Evolutionary conservation across 1,140 invertebrate species (phyloP).

Genomic region (Drosophila micromelanica): DNA sequence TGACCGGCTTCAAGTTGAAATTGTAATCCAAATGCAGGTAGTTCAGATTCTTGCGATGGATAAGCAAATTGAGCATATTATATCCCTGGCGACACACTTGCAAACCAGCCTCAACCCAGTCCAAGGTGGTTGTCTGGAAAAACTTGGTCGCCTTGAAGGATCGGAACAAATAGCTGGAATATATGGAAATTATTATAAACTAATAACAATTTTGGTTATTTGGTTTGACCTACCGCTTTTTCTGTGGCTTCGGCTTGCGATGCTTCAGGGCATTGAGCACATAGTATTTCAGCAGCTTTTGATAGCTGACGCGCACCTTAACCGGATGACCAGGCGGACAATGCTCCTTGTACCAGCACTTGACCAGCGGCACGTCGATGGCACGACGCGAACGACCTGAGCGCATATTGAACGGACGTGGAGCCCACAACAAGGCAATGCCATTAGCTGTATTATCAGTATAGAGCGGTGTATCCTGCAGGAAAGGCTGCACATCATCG

Average conservation of each 20-base stretch:
- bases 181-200: background rate
- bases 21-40: constrained; percentile 99
- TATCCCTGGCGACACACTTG: constrained; percentile 99
- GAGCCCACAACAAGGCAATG: constrained; percentile 99
- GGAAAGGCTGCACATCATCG: constrained; percentile 95
- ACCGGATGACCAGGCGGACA: constrained; percentile 99
- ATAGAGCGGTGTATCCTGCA: constrained; percentile 97
- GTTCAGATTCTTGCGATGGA: constrained; percentile 99
- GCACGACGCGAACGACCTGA: constrained; percentile 95
- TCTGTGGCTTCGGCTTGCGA: constrained; percentile 98
- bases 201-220: constrained; percentile 2
- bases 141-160: constrained; percentile 99
- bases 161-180: constrained; percentile 93
- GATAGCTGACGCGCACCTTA: constrained; percentile 99
- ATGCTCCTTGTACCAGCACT: constrained; percentile 99
- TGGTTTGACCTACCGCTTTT: constrained; percentile 90
- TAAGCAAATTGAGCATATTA: constrained; percentile 99
- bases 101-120: constrained; percentile 99
- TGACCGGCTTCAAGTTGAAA: constrained; percentile 99
- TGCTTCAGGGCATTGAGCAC: constrained; percentile 99
- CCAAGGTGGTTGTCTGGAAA: constrained; percentile 99
- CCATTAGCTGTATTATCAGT: constrained; percentile 99
- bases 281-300: constrained; percentile 99
- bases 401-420: constrained; percentile 97
- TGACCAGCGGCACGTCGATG: constrained; percentile 98